Base-by-base conservation (phyloP, 2,113 vertebrate species). In the Balaeniceps rex region DNA sequence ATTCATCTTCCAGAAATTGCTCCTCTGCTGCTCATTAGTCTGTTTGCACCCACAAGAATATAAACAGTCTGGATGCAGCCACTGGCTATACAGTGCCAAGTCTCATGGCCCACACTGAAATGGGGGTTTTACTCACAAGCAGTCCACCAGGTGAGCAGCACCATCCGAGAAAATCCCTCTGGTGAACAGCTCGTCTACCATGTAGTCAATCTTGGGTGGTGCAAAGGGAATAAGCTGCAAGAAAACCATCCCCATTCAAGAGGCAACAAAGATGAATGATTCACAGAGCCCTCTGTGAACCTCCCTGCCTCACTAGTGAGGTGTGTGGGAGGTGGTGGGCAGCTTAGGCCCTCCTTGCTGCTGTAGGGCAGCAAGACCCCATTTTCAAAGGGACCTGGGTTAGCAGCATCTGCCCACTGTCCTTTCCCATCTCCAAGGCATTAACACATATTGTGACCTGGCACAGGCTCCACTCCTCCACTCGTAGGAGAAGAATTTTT, bases 181-280 rank as follows among this genome's bases (percentile, higher is more conserved):
- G 2, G 96, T 0, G 3, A 94, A 8, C 38, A 99, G 94, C 34
- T 98, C 98, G 23, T 91, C 55, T 51, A 98, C 12, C 57, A 65
- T 11, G 0, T 97, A 54, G 24, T 57, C n/a, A 5, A 98, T 52
- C 63, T 90, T 97, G 34, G 91, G 96, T 0, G 94, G 98, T 38
- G 77, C 83, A 97, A 98, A 99, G 9, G 98, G 98, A 82, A 99
- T 90, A 58, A 99, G 92, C 99, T 99, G 94, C 68, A 86, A 76
- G 57, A 81, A 65, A 84, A 91, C 17, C 81, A 71, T 47, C 33
- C 23, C 31, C 4, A 6, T 61, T 69, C 42, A 77, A 85, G 52
- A 83, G 55, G 42, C 29, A 78, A 34, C 21, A n/a, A 57, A 55
- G n/a, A 68, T 5, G 49, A 52, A 40, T 1, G 44, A 28, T 28